Base-by-base conservation (phyloP, 2,888 invertebrate genomes). In the Chirona hameri region DNA sequence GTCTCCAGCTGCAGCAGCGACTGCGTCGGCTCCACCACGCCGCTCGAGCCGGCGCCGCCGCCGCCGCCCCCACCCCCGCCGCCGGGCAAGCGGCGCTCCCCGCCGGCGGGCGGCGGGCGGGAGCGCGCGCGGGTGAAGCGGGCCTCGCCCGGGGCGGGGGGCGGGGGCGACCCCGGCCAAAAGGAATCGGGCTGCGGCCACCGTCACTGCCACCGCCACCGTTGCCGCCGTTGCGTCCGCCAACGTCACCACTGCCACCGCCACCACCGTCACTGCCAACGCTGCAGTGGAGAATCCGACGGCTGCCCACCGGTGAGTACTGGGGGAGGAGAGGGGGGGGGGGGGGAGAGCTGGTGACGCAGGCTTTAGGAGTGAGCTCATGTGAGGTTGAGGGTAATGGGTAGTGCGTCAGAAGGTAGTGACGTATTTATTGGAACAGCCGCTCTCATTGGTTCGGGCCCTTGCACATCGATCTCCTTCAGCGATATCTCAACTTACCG, bases 1-100 rank as follows among this genome's bases (percentile, higher is more conserved):
- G 72, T 72, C 29, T 29, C 72, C 72, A 72, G 72, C 72, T 72
- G 72, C 39, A 72, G 72, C 72, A 72, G 72, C 72, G 72, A 72
- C 72, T n/a, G 72, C 21, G 72, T 72, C 39, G 24, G 24, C 29
- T 72, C 72, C 18, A 72, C 72, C 72, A 72, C 72, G 72, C 39
- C 21, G 39, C 31, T 5, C 29, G 39, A 18, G 72, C 72, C 24
- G 31, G 9, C 65, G 65, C n/a, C 65, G 65, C 1, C 27, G 27
- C 69, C 72, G 39, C 31, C 39, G 39, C 31, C 24, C 18, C 18
- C 31, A 31, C 72, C n/a, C 12, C 27, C 69, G 69, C 24, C 60
- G 60, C 14, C 69, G 27, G 27, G 27, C 27, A 60, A n/a, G 9
- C 60, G 69, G 29, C 69, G 29, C 29, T 1, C 72, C 12, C 31